Base-by-base conservation (phyloP, 2,113 vertebrate genomes). In the Callocephalon fimbriatum region DNA sequence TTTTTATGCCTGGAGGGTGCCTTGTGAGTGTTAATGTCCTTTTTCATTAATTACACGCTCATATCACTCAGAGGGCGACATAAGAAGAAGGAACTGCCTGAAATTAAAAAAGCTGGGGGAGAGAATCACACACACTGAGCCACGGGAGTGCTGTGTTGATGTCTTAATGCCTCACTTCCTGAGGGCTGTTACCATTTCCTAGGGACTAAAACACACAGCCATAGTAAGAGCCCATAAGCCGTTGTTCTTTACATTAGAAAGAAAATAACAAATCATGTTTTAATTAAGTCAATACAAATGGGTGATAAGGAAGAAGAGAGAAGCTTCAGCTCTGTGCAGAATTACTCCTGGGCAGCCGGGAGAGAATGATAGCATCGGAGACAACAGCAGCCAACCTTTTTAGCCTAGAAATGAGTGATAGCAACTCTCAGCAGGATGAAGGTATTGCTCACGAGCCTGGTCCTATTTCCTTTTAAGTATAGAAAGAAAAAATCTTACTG, bases 11-110 rank as follows among this genome's bases (percentile, higher is more conserved):
- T 93, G 80, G 83, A 95, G 91, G 84, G 83, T 61, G 59, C 81
- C 74, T 92, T 91, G 73, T 93, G 94, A 87, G 70, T 83, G 86
- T 54, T 90, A 89, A 86, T 67, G 42, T 25, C 84, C 88, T 83
- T 94, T 96, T 94, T 87, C 86, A 79, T 88, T 94, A 94, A 95
- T 95, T 96, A 79, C 56, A 94, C 47, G 68, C 67, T 91, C 2
- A 2, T 78, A 70, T 93, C 56, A 53, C 74, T 94, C 59, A 89
- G 83, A 92, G 92, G 50, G 70, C 58, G 35, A 86, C 83, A 93
- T 37, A 91, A 80, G 88, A 93, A 91, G 77, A 71, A 82, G 62
- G 59, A 95, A 96, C 78, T 91, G 87, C 65, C 94, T 91, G 81
- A 89, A 93, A 96, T 93, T 88, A 83, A 85, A 96, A 94, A 96